Base-by-base conservation (phyloP, 2,113 vertebrate genomes). In the Sorex fumeus region DNA sequence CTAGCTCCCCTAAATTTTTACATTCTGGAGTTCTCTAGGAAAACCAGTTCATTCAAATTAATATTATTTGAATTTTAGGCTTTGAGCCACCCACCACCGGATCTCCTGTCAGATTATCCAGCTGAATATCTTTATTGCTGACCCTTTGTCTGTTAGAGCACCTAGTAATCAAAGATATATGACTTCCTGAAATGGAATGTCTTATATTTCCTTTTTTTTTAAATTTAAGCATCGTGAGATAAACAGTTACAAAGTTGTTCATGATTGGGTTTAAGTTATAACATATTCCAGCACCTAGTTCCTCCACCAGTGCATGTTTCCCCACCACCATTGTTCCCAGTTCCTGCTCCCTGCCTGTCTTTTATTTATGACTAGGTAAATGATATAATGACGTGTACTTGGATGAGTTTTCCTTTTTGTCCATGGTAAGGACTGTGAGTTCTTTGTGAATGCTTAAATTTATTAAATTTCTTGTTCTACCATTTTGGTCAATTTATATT, bases 401-500 rank as follows among this genome's bases (percentile, higher is more conserved):
- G 3, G 34, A 50, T 86, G 43, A 70, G 27, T 64, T 50, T 32
- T 91, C 88, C 34, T 91, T 87, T 79, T 93, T 87, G 36, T n/a
- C 60, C 67, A 75, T 90, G 25, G 27, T 60, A 82, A 45, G 57
- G 25, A 47, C 21, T 57, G 12, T 84, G 8, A 71, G 30, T 94
- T 88, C 40, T 93, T 88, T 66, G 71, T 84, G 62, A 94, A 5
- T 19, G 40, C 40, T 40, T 40, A 40, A 40, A 69, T 87, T 64
- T 64, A 53, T 47, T 84, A 57, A 91, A 71, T 85, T 85, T 70
- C 57, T 83, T 94, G 16, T 28, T 8, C 15, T 34, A 82, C 45
- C 23, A 36, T 78, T 89, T 86, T 93, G 36, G 5, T 79, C 21
- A 89, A 76, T 74, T 93, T 45, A 40, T 67, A 36, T 83, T 92